These are phyloP conservation scores for Hippocampus guttulatus DNA, from an alignment of 2,113 vertebrate species.

Conservation along the genomic window DNA sequence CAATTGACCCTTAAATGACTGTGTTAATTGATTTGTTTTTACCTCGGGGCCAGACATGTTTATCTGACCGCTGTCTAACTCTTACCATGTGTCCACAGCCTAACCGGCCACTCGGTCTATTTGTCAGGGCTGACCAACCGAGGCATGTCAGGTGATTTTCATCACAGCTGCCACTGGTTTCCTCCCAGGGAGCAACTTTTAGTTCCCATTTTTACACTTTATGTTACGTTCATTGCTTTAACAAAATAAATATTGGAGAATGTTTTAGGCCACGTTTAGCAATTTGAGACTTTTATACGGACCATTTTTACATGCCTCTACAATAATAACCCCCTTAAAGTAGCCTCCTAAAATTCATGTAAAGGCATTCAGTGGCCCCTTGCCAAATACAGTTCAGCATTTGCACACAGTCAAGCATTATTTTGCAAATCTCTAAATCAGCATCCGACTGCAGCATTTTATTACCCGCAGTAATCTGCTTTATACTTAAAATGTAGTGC, in stretches of 20 bases:
- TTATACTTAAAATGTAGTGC: slow-evolving; percentile 14
- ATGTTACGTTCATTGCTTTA: neutral
- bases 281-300: neutral
- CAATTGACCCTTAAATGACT: neutral
- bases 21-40: slow-evolving; percentile 23
- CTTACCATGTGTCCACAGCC: slow-evolving; percentile 46
- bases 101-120: slow-evolving; percentile 20
- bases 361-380: slow-evolving; percentile 29
- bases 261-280: neutral
- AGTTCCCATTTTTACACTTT: slow-evolving; percentile 10
- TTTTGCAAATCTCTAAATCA: slow-evolving; percentile 32
- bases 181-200: no score
- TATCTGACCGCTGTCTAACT: slow-evolving; percentile 31
- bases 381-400: slow-evolving; percentile 27
- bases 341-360: slow-evolving; percentile 13
- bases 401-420: slow-evolving; percentile 18
- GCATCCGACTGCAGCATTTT: slow-evolving; percentile 33
- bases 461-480: slow-evolving; percentile 41
- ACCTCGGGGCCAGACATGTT: slow-evolving; percentile 27
- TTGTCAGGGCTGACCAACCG: slow-evolving; percentile 18
- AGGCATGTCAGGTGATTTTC: slow-evolving; percentile 42
- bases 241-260: neutral
- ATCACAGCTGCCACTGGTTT: slow-evolving; percentile 21
- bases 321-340: neutral
- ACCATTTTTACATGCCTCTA: neutral